Evolutionary conservation across 37 sponge, comb jelly and placozoan genomes (phyloP), one percentile per base, ranked within the genome.

Genomic region (Halichondria panicea): DNA sequence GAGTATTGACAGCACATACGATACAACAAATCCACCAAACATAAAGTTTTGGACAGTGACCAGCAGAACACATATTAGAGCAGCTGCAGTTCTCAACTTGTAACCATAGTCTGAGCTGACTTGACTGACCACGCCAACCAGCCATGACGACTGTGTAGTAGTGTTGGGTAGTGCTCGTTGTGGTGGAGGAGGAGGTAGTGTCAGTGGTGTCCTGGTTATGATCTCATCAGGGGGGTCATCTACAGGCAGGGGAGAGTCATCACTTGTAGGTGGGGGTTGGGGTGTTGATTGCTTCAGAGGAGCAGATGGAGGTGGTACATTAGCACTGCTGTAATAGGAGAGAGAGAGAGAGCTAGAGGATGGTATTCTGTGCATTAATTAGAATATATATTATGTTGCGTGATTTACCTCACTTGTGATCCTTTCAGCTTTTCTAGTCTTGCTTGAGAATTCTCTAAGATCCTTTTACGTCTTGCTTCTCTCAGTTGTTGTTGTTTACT

Each of bases 381-480:
- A 56, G 68, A 67, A 25, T 44, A 30, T 21, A 35, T 12, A 33
- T 24, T 18, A 25, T 11, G 11, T 11, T 18, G 15, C n/a, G 27
- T 66, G 53, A 53, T 45, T 33, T 68, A 38, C 43, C 78, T 66
- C 33, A 52, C n/a, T 33, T 52, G 68, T 27, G 67, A 0, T 13
- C 40, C 38, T 28, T 53, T 71, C 63, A 81, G 33, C 65, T 62
- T 81, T 5, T 81, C 72, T 74, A 81, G 72, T 5, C 81, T 67
- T 33, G 48, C 44, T 37, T 70, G 30, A 52, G 84, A 60, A 50
- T 84, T 84, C 19, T 76, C 77, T 30, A 76, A 1, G 27, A 84
- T 77, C 54, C 44, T 75, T 33, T 43, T 84, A 40, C 71, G 43
- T n/a, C 84, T 55, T 5, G 35, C 52, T 52, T 68, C 67, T 27